These are phyloP conservation scores for Aspidiotus destructor DNA, from an alignment of 2,888 invertebrate genomes.

Conservation along the genomic window DNA sequence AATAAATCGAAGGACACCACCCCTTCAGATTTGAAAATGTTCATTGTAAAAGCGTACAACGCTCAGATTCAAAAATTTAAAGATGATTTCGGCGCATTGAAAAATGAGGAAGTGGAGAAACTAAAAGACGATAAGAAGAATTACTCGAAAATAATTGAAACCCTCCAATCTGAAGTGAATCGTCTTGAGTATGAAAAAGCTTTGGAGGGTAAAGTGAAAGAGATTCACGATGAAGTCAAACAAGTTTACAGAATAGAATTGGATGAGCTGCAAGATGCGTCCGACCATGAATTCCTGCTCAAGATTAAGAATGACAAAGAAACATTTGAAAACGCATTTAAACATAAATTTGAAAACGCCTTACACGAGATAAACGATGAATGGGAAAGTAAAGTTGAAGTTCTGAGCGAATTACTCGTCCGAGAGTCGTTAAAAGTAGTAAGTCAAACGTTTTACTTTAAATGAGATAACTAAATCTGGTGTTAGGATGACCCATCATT, in stretches of 20 bases:
- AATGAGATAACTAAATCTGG: neutral
- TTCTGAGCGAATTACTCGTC: constrained; percentile 15
- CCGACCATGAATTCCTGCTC: constrained; percentile 12
- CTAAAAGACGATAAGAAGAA: constrained; percentile 14
- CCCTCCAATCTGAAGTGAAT: constrained; percentile 18
- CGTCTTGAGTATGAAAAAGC: constrained; percentile 12
- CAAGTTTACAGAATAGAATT: constrained; percentile 17
- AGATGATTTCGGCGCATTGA: neutral
- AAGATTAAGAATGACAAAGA: constrained; percentile 15
- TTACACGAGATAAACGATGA: constrained; percentile 6
- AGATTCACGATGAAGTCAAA: constrained; percentile 17
- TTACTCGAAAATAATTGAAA: constrained; percentile 14
- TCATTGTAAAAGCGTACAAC: constrained; percentile 19
- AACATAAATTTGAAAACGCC: constrained; percentile 8
- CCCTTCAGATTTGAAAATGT: constrained; percentile 13
- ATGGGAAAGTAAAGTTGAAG: constrained; percentile 22
- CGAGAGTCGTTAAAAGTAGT: constrained; percentile 20
- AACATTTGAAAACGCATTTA: constrained; percentile 14
- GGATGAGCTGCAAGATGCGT: constrained; percentile 9
- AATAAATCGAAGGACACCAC: neutral
- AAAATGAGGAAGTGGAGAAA: constrained; percentile 25
- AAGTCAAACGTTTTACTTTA: constrained; percentile 13
- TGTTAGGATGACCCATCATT: constrained; percentile 3
- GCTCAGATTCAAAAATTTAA: constrained; percentile 19
- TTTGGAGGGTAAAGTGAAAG: constrained; percentile 18